Evolutionary conservation across 2,888 invertebrate species (phyloP), one percentile per base, ranked within the genome.

Genomic region (Lithophane leautieri): DNA sequence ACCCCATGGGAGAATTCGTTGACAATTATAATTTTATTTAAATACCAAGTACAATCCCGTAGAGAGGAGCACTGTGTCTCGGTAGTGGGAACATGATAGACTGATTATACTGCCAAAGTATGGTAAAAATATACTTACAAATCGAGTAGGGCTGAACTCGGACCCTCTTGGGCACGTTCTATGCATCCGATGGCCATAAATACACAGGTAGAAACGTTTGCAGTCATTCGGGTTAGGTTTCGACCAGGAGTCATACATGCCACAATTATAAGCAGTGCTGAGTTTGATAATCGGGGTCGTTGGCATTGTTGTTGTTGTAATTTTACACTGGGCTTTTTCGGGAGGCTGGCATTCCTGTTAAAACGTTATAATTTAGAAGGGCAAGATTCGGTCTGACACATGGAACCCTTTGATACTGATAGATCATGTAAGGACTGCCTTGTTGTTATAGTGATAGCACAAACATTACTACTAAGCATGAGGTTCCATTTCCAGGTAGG

Each of bases 211-310:
- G 19, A 71, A 82, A 0, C 1, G 14, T n/a, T 1, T 3, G 19
- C 82, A 83, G 19, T 62, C 25, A 0, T 19, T 1, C 0, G 54
- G 25, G 12, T 74, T 65, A 0, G 84, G 80, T 52, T 58, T 69
- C 0, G 40, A 6, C 84, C 84, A 82, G 0, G n/a, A 6, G 0
- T 83, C 84, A 3, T 11, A 47, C 0, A 0, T 0, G 7, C 14
- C 6, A 40, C 82, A 81, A 0, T 12, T 2, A 4, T 52, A 22
- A 2, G 4, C 0, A 22, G 79, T 50, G 12, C 2, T 19, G 7
- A 14, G 2, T 0, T 28, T 60, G 9, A 28, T 47, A 1, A 3
- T 1, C 4, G 40, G 1, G 0, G 22, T 44, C 4, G 40, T 34
- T 2, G 58, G 22, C 22, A 0, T 1, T 2, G 65, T 22, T 0